Percentiles rank a stretch among this genome's conserved stretches.
Conservation (phyloP, 2,113 vertebrate genomes). For the Oncorhynchus masou region DNA sequence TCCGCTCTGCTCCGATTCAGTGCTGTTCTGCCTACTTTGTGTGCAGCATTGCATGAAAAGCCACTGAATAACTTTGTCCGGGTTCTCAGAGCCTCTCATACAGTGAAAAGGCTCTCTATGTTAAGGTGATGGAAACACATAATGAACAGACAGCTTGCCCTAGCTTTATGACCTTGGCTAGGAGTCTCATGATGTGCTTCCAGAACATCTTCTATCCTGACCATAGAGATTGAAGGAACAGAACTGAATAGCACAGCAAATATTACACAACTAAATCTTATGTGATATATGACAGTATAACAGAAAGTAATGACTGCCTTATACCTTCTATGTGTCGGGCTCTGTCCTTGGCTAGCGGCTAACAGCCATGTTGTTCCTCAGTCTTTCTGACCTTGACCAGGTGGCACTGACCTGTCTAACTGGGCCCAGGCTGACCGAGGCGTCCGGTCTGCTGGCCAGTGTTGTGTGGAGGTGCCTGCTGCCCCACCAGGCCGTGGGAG, state of each 20-base stretch:
- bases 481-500: conserved; percentile 1
- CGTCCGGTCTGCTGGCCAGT: neutral
- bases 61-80: conserved; percentile 49
- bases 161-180: too few species aligned
- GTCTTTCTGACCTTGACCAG: conserved; percentile 20
- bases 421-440: neutral
- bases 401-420: conserved; percentile 9
- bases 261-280: too few species aligned
- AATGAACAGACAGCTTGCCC: too few species aligned
- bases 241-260: too few species aligned
- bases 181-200: too few species aligned
- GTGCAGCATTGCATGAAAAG: conserved; percentile 64
- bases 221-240: too few species aligned
- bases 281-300: too few species aligned
- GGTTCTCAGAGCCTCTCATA: conserved; percentile 43
- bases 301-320: neutral
- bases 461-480: conserved; percentile 1
- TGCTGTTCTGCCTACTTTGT: conserved; percentile 58
- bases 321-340: conserved; percentile 18
- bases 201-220: too few species aligned
- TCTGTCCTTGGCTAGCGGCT: conserved; percentile 40
- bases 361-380: conserved; percentile 8
- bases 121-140: conserved; percentile 33
- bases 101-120: conserved; percentile 29
- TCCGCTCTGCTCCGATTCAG: conserved; percentile 4